Evolutionary conservation across 2,888 invertebrate species (phyloP), one percentile per base, ranked within the genome.

Genomic region (Oeneis ivallda): DNA sequence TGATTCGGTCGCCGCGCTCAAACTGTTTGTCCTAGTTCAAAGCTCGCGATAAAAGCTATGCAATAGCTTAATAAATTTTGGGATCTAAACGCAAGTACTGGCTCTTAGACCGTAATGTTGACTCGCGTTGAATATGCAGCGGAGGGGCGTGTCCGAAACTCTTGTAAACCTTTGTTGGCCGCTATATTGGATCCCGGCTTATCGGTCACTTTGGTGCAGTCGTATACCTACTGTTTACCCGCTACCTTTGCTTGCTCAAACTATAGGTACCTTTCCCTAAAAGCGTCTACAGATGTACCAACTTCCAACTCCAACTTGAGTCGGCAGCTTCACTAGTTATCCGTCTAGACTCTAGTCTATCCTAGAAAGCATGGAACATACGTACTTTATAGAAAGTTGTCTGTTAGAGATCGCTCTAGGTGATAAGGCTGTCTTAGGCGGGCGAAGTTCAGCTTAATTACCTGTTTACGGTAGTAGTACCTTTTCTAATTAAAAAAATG

Each of bases 91-190:
- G 2, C 37, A 43, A 9, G 26, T 26, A 47, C 6, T 39, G 34
- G 39, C 59, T 60, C 43, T 62, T 56, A 53, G 15, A n/a, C 54
- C 56, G 62, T 32, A 56, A n/a, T 64, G 59, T 86, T 85, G 85
- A 85, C 84, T 83, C 80, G 74, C 82, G 85, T 86, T 91, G 91
- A 91, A 91, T 91, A 91, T 90, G 91, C 89, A 91, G 86, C 77
- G 81, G 76, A 72, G 72, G 82, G 91, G 91, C 86, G 89, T 83
- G 83, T 76, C 81, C 83, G 82, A 85, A 90, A 90, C 91, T 91
- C 91, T 88, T 89, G 91, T 91, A 87, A 87, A 87, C 86, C 89
- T 89, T 89, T 91, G 89, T 89, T 87, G 85, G 87, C 75, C 78
- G 66, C 79, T 88, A 89, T 89, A 90, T 89, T 90, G 90, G 89